Evolutionary conservation across 2,113 vertebrate genomes (phyloP), one percentile per base, ranked within the genome.

Genomic region (Elanus axillaris): DNA sequence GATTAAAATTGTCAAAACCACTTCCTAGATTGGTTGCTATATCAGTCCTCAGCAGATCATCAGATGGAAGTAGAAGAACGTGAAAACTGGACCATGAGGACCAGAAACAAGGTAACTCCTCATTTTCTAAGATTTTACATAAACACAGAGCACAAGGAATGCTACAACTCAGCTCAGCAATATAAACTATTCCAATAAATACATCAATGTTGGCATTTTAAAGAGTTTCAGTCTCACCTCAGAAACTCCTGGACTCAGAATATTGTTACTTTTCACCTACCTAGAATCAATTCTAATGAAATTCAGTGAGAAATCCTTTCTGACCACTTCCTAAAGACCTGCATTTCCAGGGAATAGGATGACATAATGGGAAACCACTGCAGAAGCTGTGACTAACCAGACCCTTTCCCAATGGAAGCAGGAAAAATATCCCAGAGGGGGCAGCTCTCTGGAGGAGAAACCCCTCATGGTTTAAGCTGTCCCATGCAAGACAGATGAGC

Each of bases 11-110:
- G n/a, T 95, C 59, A 98, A 98, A 96, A 92, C 77, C 11, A 92
- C 66, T 55, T 97, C 94, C 64, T 96, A 96, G 96, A 72, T 95
- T 58, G 95, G 69, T n/a, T 98, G 95, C 71, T 98, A n/a, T 93
- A 52, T 13, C 12, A 31, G 55, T 85, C 42, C 22, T 80, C 21
- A 43, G 18, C 47, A 60, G 64, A 86, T 56, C 16, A 73, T 55
- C 66, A 73, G 59, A 55, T 59, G 11, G 10, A 95, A 26, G 8
- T 36, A 20, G 43, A 85, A 76, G 29, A 38, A 89, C 86, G 63
- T 59, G 63, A 76, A 89, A 79, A 67, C 17, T 42, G 71, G 56
- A 91, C 56, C 20, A 19, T 50, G 38, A 83, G 40, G 72, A 91
- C 77, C 11, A 50, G 47, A 92, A 84, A n/a, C 7, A 78, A 29